phyloP scores from a whole-genome alignment of 92 coral and sea anemone genomes.

The Porites rus region DNA sequence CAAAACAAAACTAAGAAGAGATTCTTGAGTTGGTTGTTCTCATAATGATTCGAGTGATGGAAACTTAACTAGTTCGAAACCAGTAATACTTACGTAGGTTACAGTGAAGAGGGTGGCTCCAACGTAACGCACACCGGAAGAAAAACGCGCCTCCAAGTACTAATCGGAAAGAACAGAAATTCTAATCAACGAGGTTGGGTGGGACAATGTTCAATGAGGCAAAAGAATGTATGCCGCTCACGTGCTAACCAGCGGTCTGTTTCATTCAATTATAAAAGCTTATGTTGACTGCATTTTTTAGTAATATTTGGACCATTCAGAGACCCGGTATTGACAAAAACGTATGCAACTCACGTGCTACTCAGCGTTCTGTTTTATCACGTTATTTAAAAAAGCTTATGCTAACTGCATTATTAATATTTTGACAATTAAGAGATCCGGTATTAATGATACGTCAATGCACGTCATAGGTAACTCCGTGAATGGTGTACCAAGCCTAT shows the following conservation, averaged over 20 bases:
- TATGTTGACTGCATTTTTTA: too few relatives aligned
- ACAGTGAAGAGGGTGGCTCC: conserved; percentile 53
- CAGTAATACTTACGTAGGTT: conserved; percentile 27
- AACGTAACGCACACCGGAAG: conserved; percentile 62
- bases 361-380: too few relatives aligned
- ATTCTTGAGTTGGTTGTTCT: too few relatives aligned
- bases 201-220: background rate
- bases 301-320: too few relatives aligned
- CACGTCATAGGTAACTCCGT: background rate
- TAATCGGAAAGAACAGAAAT: background rate
- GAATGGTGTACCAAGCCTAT: background rate
- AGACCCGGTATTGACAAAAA: too few relatives aligned
- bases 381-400: too few relatives aligned
- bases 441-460: background rate
- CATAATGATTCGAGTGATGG: too few relatives aligned
- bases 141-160: conserved; percentile 80
- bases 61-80: background rate
- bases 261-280: too few relatives aligned
- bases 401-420: too few relatives aligned
- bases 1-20: background rate
- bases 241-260: too few relatives aligned
- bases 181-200: background rate
- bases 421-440: background rate
- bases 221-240: background rate
- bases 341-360: background rate